phyloP scores from a whole-genome alignment of 2,888 invertebrate genomes.

The Hydrotaea cyrtoneurina region DNA sequence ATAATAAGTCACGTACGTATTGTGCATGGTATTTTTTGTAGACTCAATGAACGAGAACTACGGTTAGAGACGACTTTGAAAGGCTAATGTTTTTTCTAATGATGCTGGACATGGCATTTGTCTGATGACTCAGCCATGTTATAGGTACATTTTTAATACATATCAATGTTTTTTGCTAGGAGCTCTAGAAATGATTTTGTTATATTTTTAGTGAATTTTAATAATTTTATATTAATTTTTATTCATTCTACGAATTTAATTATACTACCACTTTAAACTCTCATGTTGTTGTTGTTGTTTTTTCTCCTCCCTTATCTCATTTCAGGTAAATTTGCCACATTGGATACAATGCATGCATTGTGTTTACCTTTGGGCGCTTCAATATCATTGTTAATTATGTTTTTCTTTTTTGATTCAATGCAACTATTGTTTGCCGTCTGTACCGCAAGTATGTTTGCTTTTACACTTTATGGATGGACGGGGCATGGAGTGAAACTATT shows the following conservation, averaged over 20 bases:
- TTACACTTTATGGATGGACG: slow-evolving; percentile 18
- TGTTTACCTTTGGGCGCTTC: slow-evolving; percentile 98
- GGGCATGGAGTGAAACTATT: slow-evolving; percentile 10
- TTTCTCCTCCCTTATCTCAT: slow-evolving; percentile 43
- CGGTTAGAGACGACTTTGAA: too few species aligned
- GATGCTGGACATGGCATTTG: too few species aligned
- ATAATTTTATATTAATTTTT: not conserved
- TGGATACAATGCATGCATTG: slow-evolving; percentile 98
- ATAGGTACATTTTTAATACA: too few species aligned
- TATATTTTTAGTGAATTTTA: too few species aligned
- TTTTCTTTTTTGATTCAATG: slow-evolving; percentile 99
- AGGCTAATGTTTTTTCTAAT: too few species aligned
- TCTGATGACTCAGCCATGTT: too few species aligned
- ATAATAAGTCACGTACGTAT: too few species aligned
- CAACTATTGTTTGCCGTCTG: slow-evolving; percentile 97
- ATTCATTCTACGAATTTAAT: not conserved
- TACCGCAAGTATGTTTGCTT: slow-evolving; percentile 92
- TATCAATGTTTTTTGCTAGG: too few species aligned
- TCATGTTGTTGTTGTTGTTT: slow-evolving; percentile 16
- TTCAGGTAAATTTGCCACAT: slow-evolving; percentile 90
- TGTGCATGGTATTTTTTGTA: too few species aligned
- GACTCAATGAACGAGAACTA: too few species aligned
- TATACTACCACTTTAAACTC: not conserved
- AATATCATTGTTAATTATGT: slow-evolving; percentile 97
- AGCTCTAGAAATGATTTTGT: too few species aligned